Base-by-base conservation (phyloP, 1,140 invertebrate species). In the Orius laevigatus region DNA sequence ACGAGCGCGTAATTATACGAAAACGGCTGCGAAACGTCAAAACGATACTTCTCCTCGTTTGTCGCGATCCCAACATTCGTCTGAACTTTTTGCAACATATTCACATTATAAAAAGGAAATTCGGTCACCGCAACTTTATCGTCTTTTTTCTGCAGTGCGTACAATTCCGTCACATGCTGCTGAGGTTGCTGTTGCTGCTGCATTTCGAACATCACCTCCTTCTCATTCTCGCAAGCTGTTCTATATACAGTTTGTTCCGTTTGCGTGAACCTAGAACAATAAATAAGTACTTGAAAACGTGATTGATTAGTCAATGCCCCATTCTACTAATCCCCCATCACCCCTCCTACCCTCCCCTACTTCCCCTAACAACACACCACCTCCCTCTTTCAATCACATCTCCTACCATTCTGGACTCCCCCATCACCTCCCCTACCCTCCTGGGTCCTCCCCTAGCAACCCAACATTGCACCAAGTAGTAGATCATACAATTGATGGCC, bases 81-180 rank as follows among this genome's bases (percentile, higher is more conserved):
- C 14, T 56, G 56, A 18, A 58, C 58, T 50, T 72, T 71, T 50
- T 70, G 69, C 15, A 71, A 53, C 68, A 71, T 71, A 55, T 70
- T 71, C 11, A 71, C 68, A 54, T 72, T 71, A 51, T 72, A 72
- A 50, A 70, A 72, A 0, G 70, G 69, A 49, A 72, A 71, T 31
- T 71, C 69, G 0, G 66, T 52, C 1, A 68, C 59, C 2, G 63
- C 54, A 0, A 66, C 57, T 50, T 68, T 55, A 46, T 54, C 56
- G 39, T 55, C 55, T 36, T 53, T 52, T 31, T 56, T 56, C 12
- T 53, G 50, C 11, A 52, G 20, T 25, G 52, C 39, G 41, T 52
- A 51, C 15, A 49, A 20, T 9, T 52, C 42, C 16, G 40, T 19
- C 25, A 38, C 36, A 48, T 33, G 51, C 41, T 51, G 47, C 40